Evolutionary conservation across 2,113 vertebrate species (phyloP).

Genomic region (Pontoporia blainvillei): DNA sequence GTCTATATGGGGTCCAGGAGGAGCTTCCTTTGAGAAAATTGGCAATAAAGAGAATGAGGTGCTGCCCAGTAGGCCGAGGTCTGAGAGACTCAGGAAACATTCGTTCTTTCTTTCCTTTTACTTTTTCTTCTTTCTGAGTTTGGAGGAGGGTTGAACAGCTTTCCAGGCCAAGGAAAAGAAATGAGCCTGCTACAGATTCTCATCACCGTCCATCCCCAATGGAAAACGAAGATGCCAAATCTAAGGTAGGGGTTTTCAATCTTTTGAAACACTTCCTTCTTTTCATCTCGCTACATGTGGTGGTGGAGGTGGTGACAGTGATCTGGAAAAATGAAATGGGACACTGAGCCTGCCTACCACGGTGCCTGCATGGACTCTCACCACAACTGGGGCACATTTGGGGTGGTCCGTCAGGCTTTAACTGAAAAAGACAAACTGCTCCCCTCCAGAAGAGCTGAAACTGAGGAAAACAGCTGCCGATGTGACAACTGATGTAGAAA

Average conservation of each 20-base stretch:
- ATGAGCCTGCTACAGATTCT: neutral
- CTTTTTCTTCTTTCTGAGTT: neutral
- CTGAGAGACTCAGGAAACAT: neutral
- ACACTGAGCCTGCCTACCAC: neutral
- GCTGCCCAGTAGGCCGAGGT: neutral
- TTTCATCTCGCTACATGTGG: neutral
- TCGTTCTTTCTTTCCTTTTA: neutral
- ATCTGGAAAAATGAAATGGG: neutral
- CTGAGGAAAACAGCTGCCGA: neutral
- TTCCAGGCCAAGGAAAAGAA: neutral
- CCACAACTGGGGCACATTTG: neutral
- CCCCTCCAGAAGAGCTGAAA: neutral
- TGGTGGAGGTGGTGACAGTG: too few relatives aligned
- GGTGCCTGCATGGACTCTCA: neutral
- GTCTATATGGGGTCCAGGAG: rapidly evolving
- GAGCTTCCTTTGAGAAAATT: neutral
- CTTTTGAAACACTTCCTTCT: neutral
- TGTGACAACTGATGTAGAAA: too few relatives aligned
- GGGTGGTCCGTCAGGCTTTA: neutral
- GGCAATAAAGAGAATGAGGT: neutral
- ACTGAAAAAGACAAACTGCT: neutral
- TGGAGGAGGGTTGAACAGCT: neutral
- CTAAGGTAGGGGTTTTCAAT: neutral
- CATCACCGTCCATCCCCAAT: neutral
- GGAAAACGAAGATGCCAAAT: neutral